Evolutionary conservation across 2,888 invertebrate genomes (phyloP), one percentile per base, ranked within the genome.

Genomic region (Eumacrocentrus americanus): DNA sequence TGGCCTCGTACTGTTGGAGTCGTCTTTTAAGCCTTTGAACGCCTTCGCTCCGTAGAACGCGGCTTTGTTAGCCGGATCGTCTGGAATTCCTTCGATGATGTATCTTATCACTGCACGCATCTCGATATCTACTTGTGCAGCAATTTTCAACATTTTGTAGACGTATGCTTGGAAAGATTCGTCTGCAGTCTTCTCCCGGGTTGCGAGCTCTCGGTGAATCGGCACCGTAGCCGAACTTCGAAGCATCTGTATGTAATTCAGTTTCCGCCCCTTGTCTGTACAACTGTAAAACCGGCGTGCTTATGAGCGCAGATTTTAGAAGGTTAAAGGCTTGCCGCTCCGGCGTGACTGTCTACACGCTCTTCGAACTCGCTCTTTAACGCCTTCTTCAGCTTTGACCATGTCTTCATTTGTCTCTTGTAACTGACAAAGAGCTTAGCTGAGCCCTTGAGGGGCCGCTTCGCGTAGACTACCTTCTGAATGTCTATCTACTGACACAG

Each of bases 391-490:
- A 29, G 29, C 9, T 29, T 29, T 9, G 9, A 4, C 29, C 29
- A 29, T 9, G 29, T 29, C 29, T 29, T 29, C n/a, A n/a, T n/a
- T n/a, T n/a, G n/a, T n/a, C n/a, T n/a, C n/a, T 34, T 37, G 44
- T 3, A 18, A 34, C n/a, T 12, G 16, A 6, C 22, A 25, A 68
- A 58, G 7, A 59, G 16, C 29, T 59, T 68, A 1, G 68, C 68
- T 0, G 68, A 67, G 0, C 66, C 65, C 2, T 42, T 47, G 2
- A 68, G 25, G 60, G 69, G 52, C 0, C 61, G 47, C 34, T 62
- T 65, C 1, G 62, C 68, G 14, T 65, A 68, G 1, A 64, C 58
- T 1, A 66, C 16, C 20, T 57, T 68, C 16, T 67, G 67, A 1
- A 65, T 14, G 7, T 65, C 56, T 6, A 50, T 29, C 66, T 64